Base-by-base conservation (phyloP, 1,140 invertebrate genomes). In the Fopius arisanus region DNA sequence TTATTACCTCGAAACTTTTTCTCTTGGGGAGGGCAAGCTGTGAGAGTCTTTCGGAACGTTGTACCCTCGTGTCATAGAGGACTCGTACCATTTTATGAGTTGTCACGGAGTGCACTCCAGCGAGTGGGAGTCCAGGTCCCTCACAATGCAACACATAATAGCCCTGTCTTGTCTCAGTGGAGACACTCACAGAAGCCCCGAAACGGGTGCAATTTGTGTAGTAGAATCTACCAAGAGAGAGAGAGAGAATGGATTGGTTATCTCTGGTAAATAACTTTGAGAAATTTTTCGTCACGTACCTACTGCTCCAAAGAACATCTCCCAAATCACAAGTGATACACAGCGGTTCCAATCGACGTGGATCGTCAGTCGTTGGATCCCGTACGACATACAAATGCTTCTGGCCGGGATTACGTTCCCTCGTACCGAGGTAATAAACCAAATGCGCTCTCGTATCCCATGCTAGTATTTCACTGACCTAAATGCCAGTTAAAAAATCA, bases 401-500 rank as follows among this genome's bases (percentile, higher is more conserved):
- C 83, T 96, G 94, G 3, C 96, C 94, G 1, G 96, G 94, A 82
- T 92, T 92, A 67, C 91, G 91, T 70, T 94, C 93, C 79, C 93
- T 92, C 51, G 94, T 95, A 0, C 89, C 94, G 80, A 95, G 90
- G 89, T 94, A 96, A 86, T 92, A 97, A 88, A 97, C 94, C 78
- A 94, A 88, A 85, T 96, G 92, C 82, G 93, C 93, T 48, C 91
- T 90, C 73, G 93, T 93, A 88, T 96, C 94, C 94, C 95, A 97
- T 14, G 93, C 93, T 54, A 97, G 89, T 79, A 98, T 96, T 81
- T 92, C 90, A 40, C 90, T 90, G n/a, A 90, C 90, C 90, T 90
- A 68, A 68, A 67, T 21, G 63, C 68, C 72, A 51, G 33, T 67
- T 21, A 48, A 48, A 48, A 48, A 48, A 19, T 48, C 43, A 48